These are phyloP conservation scores for Trachelus troglodyta DNA, from an alignment of 2,888 invertebrate species.

Conservation along the genomic window DNA sequence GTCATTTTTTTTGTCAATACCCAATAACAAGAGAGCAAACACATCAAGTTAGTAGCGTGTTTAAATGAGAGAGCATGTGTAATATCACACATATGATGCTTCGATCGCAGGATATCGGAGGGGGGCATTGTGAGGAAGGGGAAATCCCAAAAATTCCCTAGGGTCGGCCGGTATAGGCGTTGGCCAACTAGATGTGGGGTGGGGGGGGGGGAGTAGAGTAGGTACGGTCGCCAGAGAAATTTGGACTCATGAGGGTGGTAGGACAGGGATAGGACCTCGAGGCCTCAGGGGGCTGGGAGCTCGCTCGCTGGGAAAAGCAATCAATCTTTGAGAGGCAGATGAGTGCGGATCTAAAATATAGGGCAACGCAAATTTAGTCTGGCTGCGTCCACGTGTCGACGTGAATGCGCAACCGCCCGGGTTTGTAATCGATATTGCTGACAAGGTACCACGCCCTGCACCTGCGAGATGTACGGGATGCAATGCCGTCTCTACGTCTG, in stretches of 20 bases:
- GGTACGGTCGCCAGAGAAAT: constrained; percentile 2
- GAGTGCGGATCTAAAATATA: constrained; percentile 64
- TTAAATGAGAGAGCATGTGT: too few species aligned
- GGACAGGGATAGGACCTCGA: constrained; percentile 14
- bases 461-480: constrained; percentile 63
- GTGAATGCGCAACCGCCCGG: constrained; percentile 65
- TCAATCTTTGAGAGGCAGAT: constrained; percentile 65
- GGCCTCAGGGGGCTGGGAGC: constrained; percentile 16
- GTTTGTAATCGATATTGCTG: constrained; percentile 65
- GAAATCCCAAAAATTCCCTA: too few species aligned
- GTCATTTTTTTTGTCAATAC: too few species aligned
- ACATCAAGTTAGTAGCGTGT: too few species aligned
- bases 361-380: constrained; percentile 65
- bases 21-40: too few species aligned
- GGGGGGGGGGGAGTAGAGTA: background rate
- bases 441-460: constrained; percentile 66
- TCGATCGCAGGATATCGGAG: too few species aligned
- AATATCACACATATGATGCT: too few species aligned
- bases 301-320: constrained; percentile 53
- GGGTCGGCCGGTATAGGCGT: too few species aligned
- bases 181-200: background rate
- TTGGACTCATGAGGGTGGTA: background rate
- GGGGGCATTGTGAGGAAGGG: too few species aligned
- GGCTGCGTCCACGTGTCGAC: constrained; percentile 63
- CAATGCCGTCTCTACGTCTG: constrained; percentile 28